These are phyloP conservation scores for Huso huso DNA, from an alignment of 2,797 vertebrate species.

Conservation along the genomic window DNA sequence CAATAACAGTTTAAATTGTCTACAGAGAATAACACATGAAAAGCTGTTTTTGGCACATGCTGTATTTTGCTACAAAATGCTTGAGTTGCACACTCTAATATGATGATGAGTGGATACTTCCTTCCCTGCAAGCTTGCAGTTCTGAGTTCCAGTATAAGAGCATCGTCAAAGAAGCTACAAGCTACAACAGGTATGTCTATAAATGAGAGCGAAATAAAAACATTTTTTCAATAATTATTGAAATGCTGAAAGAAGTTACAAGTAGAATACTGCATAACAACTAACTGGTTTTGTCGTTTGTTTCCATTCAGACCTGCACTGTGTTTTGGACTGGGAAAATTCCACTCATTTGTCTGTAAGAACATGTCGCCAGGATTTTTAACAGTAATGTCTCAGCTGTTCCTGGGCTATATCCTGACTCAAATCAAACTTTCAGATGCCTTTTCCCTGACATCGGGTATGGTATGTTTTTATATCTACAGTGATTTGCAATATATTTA, in stretches of 20 bases:
- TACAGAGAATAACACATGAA: too few relatives aligned
- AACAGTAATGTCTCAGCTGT: slow-evolving; percentile 6
- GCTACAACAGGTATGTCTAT: too few relatives aligned
- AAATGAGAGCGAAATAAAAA: background rate
- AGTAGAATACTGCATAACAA: too few relatives aligned
- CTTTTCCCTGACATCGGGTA: slow-evolving; percentile 9
- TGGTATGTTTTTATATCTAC: background rate
- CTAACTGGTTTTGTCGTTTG: background rate
- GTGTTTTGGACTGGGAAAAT: background rate
- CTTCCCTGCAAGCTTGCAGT: slow-evolving; percentile 21
- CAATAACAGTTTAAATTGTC: too few relatives aligned
- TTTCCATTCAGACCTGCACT: background rate
- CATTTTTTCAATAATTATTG: too few relatives aligned
- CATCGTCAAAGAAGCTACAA: too few relatives aligned
- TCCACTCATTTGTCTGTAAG: background rate
- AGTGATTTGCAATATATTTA: too few relatives aligned
- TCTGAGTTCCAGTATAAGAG: slow-evolving; percentile 7
- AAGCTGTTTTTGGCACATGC: too few relatives aligned
- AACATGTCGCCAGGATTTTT: slow-evolving; percentile 7
- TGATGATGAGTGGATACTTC: slow-evolving; percentile 6
- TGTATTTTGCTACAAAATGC: slow-evolving; percentile 2
- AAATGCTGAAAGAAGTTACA: too few relatives aligned
- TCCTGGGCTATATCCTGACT: slow-evolving; percentile 8
- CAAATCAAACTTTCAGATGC: background rate
- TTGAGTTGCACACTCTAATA: slow-evolving; percentile 16